Evolutionary conservation across 2,888 invertebrate species (phyloP), one percentile per base, ranked within the genome.

Genomic region (Theodoxus fluviatilis): DNA sequence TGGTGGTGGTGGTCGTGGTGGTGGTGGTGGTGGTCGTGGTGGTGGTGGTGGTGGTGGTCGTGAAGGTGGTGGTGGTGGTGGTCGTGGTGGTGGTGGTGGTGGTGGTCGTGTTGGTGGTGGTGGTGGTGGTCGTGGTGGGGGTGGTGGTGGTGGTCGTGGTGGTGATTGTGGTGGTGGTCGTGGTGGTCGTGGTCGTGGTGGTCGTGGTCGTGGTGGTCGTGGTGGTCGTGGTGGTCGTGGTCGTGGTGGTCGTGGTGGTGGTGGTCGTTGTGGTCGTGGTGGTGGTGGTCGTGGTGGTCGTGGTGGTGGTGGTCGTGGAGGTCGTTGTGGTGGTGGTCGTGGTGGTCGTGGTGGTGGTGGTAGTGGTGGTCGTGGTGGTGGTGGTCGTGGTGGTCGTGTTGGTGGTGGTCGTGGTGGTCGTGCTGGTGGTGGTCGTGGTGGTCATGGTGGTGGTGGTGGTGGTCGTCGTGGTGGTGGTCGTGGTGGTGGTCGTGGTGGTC

Each of bases 381-480:
- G n/a, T n/a, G n/a, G n/a, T n/a, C n/a, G n/a, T n/a, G n/a, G n/a
- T n/a, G n/a, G n/a, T n/a, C n/a, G n/a, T n/a, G n/a, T n/a, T n/a
- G n/a, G n/a, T n/a, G n/a, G n/a, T n/a, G n/a, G n/a, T n/a, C n/a
- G n/a, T 57, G 15, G 57, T 57, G 15, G 57, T 57, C 15, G 25
- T 57, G 15, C 12, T 25, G 57, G 25, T 57, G 57, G 25, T 57
- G 57, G 25, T 25, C 12, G 57, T 57, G 57, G 57, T 57, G 57
- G 57, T 57, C 15, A 22, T 57, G 57, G 57, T n/a, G 25, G 12
- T 57, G 18, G 15, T 57, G 57, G 25, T 25, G 15, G 57, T 57
- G 57, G 25, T 57, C 15, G 57, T 57, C 15, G 25, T 57, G 57
- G 57, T 25, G 57, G 25, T 57, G 57, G 25, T 25, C 15, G 25